Percentiles rank a stretch among this genome's conserved stretches.
These are phyloP conservation scores for Sinosuthora webbiana DNA, from an alignment of 2,113 vertebrate genomes.

Conservation along the genomic window DNA sequence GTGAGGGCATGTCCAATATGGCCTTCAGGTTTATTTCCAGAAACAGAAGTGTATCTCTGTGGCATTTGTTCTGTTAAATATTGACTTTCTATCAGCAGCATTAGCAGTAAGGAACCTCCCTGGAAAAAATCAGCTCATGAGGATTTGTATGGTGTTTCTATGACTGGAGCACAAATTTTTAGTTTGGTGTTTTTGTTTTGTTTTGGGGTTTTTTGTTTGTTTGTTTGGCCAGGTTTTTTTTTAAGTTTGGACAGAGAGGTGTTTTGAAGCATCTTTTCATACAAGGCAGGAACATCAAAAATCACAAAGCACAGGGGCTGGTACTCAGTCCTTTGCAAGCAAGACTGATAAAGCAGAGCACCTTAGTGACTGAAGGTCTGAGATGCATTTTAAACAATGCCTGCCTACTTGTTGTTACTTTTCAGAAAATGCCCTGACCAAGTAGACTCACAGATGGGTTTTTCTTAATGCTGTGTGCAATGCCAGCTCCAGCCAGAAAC, in stretches of 20 bases:
- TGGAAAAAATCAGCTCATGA: background rate
- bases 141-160: background rate
- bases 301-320: background rate
- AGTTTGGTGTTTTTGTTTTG: background rate
- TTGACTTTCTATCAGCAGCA: background rate
- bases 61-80: constrained; percentile 10
- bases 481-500: background rate
- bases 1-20: background rate
- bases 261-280: background rate
- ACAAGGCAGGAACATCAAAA: background rate
- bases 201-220: too few species aligned
- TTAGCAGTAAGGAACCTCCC: background rate
- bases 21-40: background rate
- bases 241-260: background rate
- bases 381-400: background rate
- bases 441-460: background rate
- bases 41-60: background rate
- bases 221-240: background rate
- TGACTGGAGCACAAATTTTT: background rate
- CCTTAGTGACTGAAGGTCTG: background rate
- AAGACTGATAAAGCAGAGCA: background rate
- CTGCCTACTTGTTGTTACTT: background rate
- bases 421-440: background rate
- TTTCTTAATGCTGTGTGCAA: background rate
- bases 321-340: background rate